These are phyloP conservation scores for Conus canariensis DNA, from an alignment of 2,888 invertebrate genomes.

Conservation along the genomic window DNA sequence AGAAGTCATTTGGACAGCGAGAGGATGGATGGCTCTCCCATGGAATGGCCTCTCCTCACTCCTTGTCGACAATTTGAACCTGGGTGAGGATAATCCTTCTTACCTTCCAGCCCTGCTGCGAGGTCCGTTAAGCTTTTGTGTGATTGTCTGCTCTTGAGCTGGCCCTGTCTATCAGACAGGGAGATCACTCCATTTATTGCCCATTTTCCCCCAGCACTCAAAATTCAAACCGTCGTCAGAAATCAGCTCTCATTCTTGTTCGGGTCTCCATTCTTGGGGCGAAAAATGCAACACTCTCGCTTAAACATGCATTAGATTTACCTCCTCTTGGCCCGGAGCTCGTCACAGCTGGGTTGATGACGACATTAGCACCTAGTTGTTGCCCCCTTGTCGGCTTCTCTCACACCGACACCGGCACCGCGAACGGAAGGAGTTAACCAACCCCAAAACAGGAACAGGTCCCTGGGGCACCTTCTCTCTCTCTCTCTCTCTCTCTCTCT, in stretches of 20 bases:
- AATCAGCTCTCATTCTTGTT: background rate
- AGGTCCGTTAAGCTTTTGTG: too few species aligned
- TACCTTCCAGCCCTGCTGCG: background rate
- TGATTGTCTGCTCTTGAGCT: too few species aligned
- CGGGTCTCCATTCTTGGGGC: background rate
- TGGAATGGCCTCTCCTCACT: background rate
- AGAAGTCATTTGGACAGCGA: too few species aligned
- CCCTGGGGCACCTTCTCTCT: too few species aligned
- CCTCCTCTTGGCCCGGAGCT: background rate
- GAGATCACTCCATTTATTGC: background rate
- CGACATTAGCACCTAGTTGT: constrained; percentile 21
- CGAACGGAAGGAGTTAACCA: too few species aligned
- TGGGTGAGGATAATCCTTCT: background rate
- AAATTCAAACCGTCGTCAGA: background rate
- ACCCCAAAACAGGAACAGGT: too few species aligned
- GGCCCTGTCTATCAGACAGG: background rate
- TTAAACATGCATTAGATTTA: background rate
- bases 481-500: too few species aligned
- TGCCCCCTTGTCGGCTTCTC: background rate
- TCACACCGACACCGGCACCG: too few species aligned
- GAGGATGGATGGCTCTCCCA: too few species aligned
- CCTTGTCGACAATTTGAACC: background rate
- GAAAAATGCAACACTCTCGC: background rate
- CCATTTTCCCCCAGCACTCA: background rate
- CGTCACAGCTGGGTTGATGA: background rate